phyloP scores from a whole-genome alignment of 2,888 invertebrate species.

The Drosophila kambysellisi region DNA sequence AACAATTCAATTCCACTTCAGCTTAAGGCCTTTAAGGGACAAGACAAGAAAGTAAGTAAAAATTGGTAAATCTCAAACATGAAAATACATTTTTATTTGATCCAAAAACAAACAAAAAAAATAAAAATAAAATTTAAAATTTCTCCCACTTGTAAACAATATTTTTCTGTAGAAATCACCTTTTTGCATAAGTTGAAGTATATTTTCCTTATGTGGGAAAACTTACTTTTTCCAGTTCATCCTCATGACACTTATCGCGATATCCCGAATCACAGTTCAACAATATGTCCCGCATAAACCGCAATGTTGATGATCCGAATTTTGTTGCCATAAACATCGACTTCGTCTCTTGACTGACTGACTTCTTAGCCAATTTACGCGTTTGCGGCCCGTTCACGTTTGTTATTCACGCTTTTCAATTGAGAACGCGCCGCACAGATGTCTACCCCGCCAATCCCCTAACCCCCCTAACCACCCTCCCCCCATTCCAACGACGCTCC shows the following conservation, averaged over 20 bases:
- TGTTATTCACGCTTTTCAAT: conserved; percentile 79
- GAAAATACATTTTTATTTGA: background rate
- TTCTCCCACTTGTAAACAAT: background rate
- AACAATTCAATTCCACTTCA: background rate
- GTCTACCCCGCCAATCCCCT: conserved; percentile 20
- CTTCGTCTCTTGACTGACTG: conserved; percentile 57
- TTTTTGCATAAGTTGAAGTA: background rate
- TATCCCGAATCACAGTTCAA: conserved; percentile 1
- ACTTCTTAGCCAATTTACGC: conserved; percentile 75
- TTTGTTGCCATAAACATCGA: conserved; percentile 23
- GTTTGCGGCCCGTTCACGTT: conserved; percentile 72
- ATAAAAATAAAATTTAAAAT: too few species aligned
- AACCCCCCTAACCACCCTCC: background rate
- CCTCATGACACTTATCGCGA: background rate
- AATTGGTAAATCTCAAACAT: background rate
- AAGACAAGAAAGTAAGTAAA: too few species aligned
- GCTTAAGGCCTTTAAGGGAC: background rate
- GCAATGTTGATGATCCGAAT: conserved; percentile 15
- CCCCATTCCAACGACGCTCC: too few species aligned
- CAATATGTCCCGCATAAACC: conserved; percentile 28
- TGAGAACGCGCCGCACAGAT: conserved; percentile 76
- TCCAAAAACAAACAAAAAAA: too few species aligned
- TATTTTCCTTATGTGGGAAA: background rate
- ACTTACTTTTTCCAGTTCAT: background rate
- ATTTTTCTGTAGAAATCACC: background rate